Evolutionary conservation across 2,797 vertebrate genomes (phyloP), one percentile per base, ranked within the genome.

Genomic region (Halcyon leucocephala): DNA sequence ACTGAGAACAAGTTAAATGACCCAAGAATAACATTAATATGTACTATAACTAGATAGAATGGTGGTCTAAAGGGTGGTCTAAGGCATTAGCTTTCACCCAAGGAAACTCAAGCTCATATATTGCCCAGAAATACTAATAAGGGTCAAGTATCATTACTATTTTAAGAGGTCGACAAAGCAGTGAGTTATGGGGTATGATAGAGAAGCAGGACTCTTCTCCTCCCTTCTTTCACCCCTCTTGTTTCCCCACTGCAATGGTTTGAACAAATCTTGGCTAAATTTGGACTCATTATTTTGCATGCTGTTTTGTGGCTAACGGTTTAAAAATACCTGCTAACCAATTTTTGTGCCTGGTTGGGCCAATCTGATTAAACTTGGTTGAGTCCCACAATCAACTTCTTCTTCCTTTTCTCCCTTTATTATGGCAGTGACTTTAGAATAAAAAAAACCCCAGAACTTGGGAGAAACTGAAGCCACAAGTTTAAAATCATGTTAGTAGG

Each of bases 11-110:
- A 98, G 97, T 97, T 97, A 98, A 98, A 98, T 98, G 98, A 98
- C 97, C 98, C 97, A 97, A 98, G 97, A 97, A 98, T 98, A 98
- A 97, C 95, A 97, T 97, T 96, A 98, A 97, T 98, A 97, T 96
- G 97, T 97, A 95, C 86, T 91, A 93, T 97, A 96, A 94, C 90
- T 96, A 96, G 94, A 89, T 86, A 96, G 97, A 97, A 97, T 55
- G 84, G 97, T 82, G 87, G 95, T 95, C 97, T 97, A 97, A 97
- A 98, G 97, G 98, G 98, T 98, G 98, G 98, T 98, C 98, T 95
- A 37, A 42, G 72, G 95, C 94, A 80, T 95, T 95, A 96, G 89
- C 95, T 98, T 98, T 98, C 95, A 97, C 96, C 97, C 88, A 77
- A 86, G 95, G 97, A 98, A 98, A 98, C 94, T 97, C 96, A 98